Evolutionary conservation across 2,113 vertebrate genomes (phyloP).

Genomic region (Malurus elegans): DNA sequence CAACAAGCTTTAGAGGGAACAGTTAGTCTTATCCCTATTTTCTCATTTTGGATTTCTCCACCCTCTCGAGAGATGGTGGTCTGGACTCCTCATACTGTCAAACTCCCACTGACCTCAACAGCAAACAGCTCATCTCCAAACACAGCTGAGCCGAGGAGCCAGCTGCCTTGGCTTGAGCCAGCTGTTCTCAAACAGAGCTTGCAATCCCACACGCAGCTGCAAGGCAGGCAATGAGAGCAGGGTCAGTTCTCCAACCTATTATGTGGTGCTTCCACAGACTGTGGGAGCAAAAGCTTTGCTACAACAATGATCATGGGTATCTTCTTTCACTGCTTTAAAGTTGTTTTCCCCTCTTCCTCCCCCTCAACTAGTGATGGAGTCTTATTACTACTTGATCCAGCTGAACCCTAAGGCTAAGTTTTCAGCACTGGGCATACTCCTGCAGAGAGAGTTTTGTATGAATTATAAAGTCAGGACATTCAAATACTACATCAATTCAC

Average conservation of each 20-base stretch:
- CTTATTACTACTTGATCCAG: conserved; percentile 25
- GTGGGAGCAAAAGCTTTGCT: neutral
- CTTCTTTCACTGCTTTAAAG: conserved; percentile 31
- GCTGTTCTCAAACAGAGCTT: neutral
- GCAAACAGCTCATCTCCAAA: conserved; percentile 3
- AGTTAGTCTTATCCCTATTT: neutral
- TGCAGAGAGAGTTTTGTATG: conserved; percentile 19
- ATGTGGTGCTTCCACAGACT: neutral
- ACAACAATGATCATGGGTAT: neutral
- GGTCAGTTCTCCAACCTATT: neutral
- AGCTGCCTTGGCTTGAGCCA: neutral
- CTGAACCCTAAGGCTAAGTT: conserved; percentile 50
- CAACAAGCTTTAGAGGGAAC: neutral
- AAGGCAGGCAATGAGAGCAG: neutral
- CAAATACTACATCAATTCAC: conserved; percentile 34
- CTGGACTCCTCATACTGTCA: neutral
- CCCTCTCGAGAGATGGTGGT: neutral
- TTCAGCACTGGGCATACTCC: conserved; percentile 3
- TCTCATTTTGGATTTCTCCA: neutral
- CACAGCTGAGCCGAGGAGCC: neutral
- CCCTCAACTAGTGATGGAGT: neutral
- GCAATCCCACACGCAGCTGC: neutral
- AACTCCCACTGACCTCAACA: neutral
- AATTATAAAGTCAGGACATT: conserved; percentile 45
- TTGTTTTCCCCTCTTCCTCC: conserved; percentile 12